These are phyloP conservation scores for Setophaga kirtlandii DNA, from an alignment of 2,113 vertebrate genomes.

Conservation along the genomic window DNA sequence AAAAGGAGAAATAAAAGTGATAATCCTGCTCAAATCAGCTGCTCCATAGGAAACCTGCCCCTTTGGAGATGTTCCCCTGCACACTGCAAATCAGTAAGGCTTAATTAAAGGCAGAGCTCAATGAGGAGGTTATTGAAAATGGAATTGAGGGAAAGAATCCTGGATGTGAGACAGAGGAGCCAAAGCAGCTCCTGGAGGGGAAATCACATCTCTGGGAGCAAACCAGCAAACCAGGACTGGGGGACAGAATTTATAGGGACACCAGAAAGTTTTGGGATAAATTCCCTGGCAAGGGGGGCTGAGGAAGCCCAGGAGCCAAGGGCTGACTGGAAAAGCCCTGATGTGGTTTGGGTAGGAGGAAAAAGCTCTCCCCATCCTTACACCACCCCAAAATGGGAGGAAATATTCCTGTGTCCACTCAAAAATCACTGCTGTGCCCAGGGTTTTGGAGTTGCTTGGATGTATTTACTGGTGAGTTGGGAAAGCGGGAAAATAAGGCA, in stretches of 20 bases:
- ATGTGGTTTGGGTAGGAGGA: not conserved
- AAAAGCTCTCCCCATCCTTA: not conserved
- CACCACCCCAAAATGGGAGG: not conserved
- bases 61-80: not conserved
- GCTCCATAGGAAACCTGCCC: not conserved
- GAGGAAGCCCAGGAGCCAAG: not conserved
- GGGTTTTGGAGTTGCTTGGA: not conserved
- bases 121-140: not conserved
- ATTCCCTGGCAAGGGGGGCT: not conserved
- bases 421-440: not conserved
- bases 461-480: not conserved
- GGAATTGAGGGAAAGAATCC: not conserved
- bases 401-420: not conserved
- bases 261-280: not conserved
- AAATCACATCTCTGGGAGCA: not conserved
- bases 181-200: not conserved
- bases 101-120: conserved; percentile 38
- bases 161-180: not conserved
- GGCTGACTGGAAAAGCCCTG: not conserved
- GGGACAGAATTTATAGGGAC: not conserved
- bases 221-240: not conserved
- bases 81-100: not conserved
- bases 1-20: not conserved
- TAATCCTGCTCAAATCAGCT: not conserved
- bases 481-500: not conserved